Conservation (phyloP, 1,140 invertebrate genomes). For the Stegodyphus mimosarum region DNA sequence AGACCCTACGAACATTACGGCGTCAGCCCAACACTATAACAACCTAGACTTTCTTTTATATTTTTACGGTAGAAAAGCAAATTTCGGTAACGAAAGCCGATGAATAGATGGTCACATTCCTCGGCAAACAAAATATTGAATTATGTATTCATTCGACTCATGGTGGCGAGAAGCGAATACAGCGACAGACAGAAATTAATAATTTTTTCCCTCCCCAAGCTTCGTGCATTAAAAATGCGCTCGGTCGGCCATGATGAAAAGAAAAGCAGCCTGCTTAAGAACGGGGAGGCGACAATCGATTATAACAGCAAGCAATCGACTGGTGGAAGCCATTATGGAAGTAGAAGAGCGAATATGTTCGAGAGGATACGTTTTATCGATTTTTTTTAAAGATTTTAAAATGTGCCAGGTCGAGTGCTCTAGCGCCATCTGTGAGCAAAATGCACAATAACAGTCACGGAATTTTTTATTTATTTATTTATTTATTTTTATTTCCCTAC, state of each 20-base stretch:
- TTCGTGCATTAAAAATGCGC: constrained; percentile 53
- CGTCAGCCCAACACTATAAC: too few relatives aligned
- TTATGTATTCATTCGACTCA: constrained; percentile 28
- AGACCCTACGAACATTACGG: too few relatives aligned
- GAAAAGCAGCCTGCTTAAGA: not conserved
- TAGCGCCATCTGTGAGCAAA: constrained; percentile 43
- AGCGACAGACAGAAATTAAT: constrained; percentile 21
- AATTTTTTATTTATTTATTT: too few relatives aligned
- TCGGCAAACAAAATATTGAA: constrained; percentile 25
- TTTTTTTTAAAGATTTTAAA: constrained; percentile 56
- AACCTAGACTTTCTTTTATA: too few relatives aligned
- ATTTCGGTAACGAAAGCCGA: too few relatives aligned
- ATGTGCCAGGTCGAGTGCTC: constrained; percentile 25
- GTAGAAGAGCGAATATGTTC: not conserved
- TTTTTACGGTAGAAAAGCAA: too few relatives aligned
- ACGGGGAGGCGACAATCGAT: constrained; percentile 24
- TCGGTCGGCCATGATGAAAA: constrained; percentile 39
- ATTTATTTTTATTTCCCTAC: too few relatives aligned
- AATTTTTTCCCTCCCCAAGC: constrained; percentile 32
- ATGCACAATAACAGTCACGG: not conserved
- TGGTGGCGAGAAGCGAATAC: not conserved
- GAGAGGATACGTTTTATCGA: constrained; percentile 21
- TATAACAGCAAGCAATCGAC: constrained; percentile 30
- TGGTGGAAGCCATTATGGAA: constrained; percentile 39
- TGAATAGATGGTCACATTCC: too few relatives aligned